These are phyloP conservation scores for Rana temporaria DNA, from an alignment of 2,113 vertebrate genomes.

Conservation along the genomic window DNA sequence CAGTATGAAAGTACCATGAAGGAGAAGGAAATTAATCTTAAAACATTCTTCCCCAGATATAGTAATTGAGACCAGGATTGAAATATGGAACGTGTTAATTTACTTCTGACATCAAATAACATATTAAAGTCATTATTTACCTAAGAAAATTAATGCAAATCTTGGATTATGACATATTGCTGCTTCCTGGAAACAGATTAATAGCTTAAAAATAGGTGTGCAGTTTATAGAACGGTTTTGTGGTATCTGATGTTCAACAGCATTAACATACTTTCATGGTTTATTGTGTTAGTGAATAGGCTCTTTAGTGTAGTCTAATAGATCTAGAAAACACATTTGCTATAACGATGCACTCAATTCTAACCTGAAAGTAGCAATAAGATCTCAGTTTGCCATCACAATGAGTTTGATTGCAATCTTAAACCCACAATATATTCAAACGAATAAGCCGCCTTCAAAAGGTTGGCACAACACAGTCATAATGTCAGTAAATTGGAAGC, in stretches of 20 bases:
- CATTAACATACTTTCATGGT: not conserved
- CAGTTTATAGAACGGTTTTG: not conserved
- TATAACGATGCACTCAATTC: no score
- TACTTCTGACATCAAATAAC: not conserved
- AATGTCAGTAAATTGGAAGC: no score
- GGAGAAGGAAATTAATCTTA: not conserved
- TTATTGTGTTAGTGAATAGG: slow-evolving; percentile 9
- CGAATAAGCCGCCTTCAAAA: no score
- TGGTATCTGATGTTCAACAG: slow-evolving; percentile 10
- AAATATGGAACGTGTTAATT: not conserved
- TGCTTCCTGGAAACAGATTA: not conserved
- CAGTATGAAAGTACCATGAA: not conserved
- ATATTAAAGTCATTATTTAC: slow-evolving; percentile 12
- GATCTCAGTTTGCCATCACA: no score
- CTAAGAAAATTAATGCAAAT: not conserved
- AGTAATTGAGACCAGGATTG: not conserved
- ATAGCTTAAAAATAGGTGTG: not conserved
- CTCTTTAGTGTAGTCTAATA: no score
- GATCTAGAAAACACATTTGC: no score
- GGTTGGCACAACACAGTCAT: no score
- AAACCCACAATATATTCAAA: no score
- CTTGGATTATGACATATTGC: not conserved
- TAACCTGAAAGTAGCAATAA: no score
- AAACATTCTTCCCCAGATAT: not conserved
- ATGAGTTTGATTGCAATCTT: no score